A percentile compares a stretch with the other conserved stretches of the same genome.
phyloP scores from a whole-genome alignment of 2,888 invertebrate genomes.

The Microctonus aethiopoides region DNA sequence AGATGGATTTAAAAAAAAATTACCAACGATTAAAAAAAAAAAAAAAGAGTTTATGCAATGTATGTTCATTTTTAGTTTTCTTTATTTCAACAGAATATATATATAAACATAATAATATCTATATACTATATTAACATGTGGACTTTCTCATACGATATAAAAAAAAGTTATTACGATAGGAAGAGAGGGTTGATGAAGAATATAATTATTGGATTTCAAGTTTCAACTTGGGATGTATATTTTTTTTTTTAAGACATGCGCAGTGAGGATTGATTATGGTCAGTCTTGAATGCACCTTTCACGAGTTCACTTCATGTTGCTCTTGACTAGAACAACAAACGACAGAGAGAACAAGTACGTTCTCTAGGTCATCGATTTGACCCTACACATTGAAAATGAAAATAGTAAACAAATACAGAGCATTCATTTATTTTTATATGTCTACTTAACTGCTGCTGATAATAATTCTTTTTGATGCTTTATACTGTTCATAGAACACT shows the following conservation, averaged over 20 bases:
- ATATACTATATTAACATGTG: not conserved
- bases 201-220: not conserved
- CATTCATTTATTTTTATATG: not conserved
- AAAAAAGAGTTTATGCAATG: not conserved
- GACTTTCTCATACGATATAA: not conserved
- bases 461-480: not conserved
- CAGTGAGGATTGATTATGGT: not conserved
- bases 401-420: not conserved
- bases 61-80: not conserved
- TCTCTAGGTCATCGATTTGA: conserved; percentile 10
- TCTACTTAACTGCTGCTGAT: not conserved
- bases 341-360: no score
- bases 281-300: conserved; percentile 4
- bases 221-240: not conserved
- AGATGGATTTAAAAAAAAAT: not conserved
- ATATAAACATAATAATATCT: no score
- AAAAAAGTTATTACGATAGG: not conserved
- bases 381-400: not conserved
- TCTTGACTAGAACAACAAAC: no score
- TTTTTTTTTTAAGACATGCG: not conserved
- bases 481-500: not conserved
- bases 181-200: not conserved
- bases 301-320: not conserved
- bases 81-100: not conserved
- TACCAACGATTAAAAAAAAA: not conserved